phyloP scores from a whole-genome alignment of 2,113 vertebrate genomes.

The Fulica atra region DNA sequence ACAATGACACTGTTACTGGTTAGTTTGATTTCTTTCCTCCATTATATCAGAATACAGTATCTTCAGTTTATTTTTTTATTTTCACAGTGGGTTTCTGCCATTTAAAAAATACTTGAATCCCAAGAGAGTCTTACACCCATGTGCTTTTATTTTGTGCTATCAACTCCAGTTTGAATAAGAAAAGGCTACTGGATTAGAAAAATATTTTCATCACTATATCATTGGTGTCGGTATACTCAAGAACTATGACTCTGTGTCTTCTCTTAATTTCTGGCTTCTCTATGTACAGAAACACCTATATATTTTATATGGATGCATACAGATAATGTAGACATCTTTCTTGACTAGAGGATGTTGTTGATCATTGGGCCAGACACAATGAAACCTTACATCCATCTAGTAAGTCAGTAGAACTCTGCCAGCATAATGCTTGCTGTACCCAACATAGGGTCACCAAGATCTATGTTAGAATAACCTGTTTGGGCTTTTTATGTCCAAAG shows the following conservation, averaged over 20 bases:
- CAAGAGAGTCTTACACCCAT: not conserved
- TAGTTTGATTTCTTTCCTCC: slow-evolving; percentile 27
- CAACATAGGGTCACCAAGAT: not conserved
- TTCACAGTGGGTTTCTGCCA: not conserved
- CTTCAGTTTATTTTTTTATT: not conserved
- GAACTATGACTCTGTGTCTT: not conserved
- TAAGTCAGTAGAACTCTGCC: not conserved
- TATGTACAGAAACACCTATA: not conserved
- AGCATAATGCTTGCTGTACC: not conserved
- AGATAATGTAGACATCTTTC: not conserved
- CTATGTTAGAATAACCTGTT: not conserved
- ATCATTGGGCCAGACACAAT: not conserved
- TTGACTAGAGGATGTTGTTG: not conserved
- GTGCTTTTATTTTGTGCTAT: not conserved
- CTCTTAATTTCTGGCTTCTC: not conserved
- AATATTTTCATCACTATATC: not conserved
- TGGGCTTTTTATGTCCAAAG: not conserved
- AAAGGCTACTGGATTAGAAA: not conserved
- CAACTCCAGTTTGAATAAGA: not conserved
- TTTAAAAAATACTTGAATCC: not conserved
- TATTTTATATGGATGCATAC: not conserved
- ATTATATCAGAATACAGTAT: not conserved
- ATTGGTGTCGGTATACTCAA: not conserved
- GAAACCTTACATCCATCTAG: not conserved
- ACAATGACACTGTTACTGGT: slow-evolving; percentile 93